Conservation (phyloP, 2,113 vertebrate species). For the Solenodon paradoxus region DNA sequence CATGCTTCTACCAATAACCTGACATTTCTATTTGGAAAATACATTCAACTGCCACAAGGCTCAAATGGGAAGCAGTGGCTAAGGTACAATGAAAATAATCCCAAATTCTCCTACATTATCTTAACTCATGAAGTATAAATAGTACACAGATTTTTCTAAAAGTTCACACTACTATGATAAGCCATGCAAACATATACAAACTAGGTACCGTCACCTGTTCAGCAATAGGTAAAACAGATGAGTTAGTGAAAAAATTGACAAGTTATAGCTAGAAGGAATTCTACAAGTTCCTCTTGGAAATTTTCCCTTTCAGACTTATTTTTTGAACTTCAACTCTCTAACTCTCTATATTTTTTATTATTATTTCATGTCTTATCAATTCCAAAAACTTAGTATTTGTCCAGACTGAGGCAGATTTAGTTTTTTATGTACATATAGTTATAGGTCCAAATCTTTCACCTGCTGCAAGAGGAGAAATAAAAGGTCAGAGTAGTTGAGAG, state of each 20-base stretch:
- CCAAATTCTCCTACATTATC: neutral
- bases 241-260: neutral
- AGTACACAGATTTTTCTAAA: neutral
- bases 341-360: neutral
- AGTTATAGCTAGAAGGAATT: neutral
- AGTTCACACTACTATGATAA: neutral
- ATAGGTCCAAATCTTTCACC: neutral
- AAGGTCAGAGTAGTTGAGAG: neutral
- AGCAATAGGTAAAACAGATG: neutral
- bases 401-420: neutral
- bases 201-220: neutral
- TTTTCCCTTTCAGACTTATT: neutral
- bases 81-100: neutral
- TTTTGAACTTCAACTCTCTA: neutral
- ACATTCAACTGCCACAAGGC: neutral
- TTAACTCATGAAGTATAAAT: neutral
- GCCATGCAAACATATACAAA: neutral
- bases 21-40: slow-evolving; percentile 16
- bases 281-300: neutral
- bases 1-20: neutral
- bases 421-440: neutral
- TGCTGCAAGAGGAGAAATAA: neutral
- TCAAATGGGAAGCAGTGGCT: neutral
- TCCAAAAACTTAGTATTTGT: neutral
- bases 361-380: neutral